Conservation (phyloP, 2,797 vertebrate genomes). For the Coregonus ussuriensis region DNA sequence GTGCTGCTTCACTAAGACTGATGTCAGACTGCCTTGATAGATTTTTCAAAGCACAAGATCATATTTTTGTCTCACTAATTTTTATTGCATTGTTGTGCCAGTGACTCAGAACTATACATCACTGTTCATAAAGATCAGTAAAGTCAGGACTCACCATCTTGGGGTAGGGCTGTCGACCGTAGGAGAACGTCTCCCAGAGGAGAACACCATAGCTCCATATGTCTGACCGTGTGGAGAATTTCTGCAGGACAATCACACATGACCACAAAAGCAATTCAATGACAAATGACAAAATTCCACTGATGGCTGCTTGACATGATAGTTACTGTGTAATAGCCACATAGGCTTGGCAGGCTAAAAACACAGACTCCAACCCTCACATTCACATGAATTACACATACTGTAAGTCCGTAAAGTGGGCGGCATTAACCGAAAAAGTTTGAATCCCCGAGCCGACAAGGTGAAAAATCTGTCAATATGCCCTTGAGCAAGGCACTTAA, state of each 20-base stretch:
- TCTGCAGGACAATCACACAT: conserved; percentile 62
- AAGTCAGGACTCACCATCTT: conserved; percentile 81
- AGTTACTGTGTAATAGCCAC: neutral
- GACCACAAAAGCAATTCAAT: neutral
- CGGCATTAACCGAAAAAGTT: too few species aligned
- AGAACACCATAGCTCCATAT: conserved; percentile 93
- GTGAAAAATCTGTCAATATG: too few species aligned
- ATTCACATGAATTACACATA: neutral
- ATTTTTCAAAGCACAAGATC: neutral
- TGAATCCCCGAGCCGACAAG: too few species aligned
- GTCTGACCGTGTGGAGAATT: conserved; percentile 89
- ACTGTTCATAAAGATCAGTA: neutral
- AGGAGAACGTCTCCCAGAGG: conserved; percentile 92
- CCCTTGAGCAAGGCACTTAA: too few species aligned
- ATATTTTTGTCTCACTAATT: neutral
- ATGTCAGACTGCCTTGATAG: neutral
- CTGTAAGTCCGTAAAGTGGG: too few species aligned
- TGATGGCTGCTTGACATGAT: neutral
- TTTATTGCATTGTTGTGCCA: neutral
- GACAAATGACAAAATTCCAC: neutral
- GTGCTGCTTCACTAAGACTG: too few species aligned
- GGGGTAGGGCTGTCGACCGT: conserved; percentile 87
- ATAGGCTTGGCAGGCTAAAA: neutral
- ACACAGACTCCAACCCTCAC: neutral
- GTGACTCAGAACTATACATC: neutral